Base-by-base conservation (phyloP, 2,888 invertebrate genomes). In the Oasisia sp. region DNA sequence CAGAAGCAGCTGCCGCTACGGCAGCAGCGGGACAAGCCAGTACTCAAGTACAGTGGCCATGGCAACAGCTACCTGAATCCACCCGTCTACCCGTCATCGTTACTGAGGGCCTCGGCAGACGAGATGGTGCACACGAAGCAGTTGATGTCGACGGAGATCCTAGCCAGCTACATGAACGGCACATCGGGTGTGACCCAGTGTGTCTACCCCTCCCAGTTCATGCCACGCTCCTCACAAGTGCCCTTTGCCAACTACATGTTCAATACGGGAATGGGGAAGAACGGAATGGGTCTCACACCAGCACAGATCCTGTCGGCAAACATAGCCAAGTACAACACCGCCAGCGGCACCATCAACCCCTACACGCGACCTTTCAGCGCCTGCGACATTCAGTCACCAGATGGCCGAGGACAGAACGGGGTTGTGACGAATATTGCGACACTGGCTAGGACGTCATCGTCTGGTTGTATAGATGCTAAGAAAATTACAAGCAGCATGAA, bases 301-400 rank as follows among this genome's bases (percentile, higher is more conserved):
- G 45, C 91, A n/a, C 91, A 91, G 32, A 91, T 91, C n/a, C 91
- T 91, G 32, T 50, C 91, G 14, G 56, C 50, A 44, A 91, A 91
- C 91, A 44, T 91, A 12, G 91, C 91, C n/a, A 74, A 74, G n/a
- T 74, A 56, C 44, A 7, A 93, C 92, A 89, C 74, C 89, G 74
- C 93, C 94, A 56, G 92, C 93, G n/a, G 19, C 74, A 27, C 74
- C n/a, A n/a, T 74, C 14, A 95, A 95, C 92, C 95, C 95, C 0
- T 95, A 95, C 93, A 93, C 94, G 32, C 94, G 95, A 91, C 95
- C 95, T 9, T 93, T 95, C 12, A 95, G 95, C 95, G 95, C 95
- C 92, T 95, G 95, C 93, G 95, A 95, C 92, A 32, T 93, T 19
- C 32, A 90, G 27, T n/a, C 90, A 38, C 90, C 90, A 90, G 90